phyloP scores from a whole-genome alignment of 2,888 invertebrate species.

The Cabera pusaria region DNA sequence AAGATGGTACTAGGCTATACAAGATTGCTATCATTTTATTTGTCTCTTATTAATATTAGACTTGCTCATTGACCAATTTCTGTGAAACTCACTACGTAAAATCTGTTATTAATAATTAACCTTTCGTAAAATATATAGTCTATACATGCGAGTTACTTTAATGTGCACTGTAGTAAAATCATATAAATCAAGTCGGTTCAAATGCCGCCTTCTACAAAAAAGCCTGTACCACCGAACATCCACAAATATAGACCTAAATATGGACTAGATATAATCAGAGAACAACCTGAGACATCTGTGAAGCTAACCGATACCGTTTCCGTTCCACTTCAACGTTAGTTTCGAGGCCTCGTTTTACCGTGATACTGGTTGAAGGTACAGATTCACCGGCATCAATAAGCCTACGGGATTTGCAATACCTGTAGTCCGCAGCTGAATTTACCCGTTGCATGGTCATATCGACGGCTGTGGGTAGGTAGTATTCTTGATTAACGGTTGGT shows the following conservation, averaged over 20 bases:
- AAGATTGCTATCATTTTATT: too few species aligned
- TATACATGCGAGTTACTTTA: too few species aligned
- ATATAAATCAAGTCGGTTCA: too few species aligned
- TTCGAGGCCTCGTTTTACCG: conserved; percentile 66
- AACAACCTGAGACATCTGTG: conserved; percentile 70
- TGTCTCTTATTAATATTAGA: too few species aligned
- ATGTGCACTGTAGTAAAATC: too few species aligned
- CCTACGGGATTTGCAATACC: conserved; percentile 61
- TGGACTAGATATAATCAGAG: conserved; percentile 63
- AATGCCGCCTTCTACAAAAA: too few species aligned
- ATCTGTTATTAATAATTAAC: too few species aligned
- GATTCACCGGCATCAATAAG: conserved; percentile 62
- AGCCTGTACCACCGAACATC: too few species aligned
- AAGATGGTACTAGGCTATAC: too few species aligned
- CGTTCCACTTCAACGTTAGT: conserved; percentile 58
- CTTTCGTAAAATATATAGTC: too few species aligned
- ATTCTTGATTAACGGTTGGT: conserved; percentile 37
- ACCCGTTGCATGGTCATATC: conserved; percentile 59
- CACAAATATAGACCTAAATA: conserved; percentile 39
- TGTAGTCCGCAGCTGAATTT: conserved; percentile 43
- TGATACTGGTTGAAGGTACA: conserved; percentile 55
- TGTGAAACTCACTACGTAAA: too few species aligned
- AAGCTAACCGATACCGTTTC: conserved; percentile 61
- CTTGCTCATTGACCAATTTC: too few species aligned
- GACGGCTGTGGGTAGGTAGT: conserved; percentile 53